Percentiles rank a stretch among this genome's conserved stretches.
Evolutionary conservation across 2,797 vertebrate genomes (phyloP).

Genomic region (Acanthis flammea): DNA sequence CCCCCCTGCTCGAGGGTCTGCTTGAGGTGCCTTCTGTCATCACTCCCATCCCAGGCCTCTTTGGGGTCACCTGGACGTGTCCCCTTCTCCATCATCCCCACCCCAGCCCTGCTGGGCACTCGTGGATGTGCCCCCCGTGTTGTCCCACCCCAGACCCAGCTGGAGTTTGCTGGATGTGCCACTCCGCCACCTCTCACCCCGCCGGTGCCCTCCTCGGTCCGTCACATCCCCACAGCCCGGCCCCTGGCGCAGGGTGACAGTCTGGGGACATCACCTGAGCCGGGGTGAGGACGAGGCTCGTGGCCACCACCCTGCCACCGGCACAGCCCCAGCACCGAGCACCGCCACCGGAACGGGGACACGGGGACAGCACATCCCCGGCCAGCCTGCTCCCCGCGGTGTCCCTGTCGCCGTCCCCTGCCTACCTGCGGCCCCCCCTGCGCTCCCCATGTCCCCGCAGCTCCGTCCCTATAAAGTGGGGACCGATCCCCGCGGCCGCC

Average conservation of each 20-base stretch:
- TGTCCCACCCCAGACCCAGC: background rate
- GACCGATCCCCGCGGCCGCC: background rate
- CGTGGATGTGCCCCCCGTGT: background rate
- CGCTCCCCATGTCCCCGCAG: background rate
- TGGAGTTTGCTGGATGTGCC: background rate
- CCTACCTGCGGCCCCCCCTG: background rate
- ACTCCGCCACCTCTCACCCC: rapidly evolving
- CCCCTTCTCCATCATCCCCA: background rate
- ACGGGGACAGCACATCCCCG: background rate
- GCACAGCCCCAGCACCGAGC: background rate
- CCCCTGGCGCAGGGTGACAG: background rate
- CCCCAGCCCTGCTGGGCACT: background rate
- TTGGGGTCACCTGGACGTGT: background rate
- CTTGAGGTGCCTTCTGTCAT: rapidly evolving
- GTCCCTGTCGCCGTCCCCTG: background rate
- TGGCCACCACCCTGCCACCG: background rate
- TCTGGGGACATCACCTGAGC: background rate
- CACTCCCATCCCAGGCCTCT: background rate
- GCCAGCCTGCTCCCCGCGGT: background rate
- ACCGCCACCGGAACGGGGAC: rapidly evolving
- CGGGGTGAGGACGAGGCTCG: background rate
- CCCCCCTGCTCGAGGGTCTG: background rate
- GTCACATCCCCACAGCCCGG: background rate
- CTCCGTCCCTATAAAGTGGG: constrained; percentile 22
- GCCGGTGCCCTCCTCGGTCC: background rate